Evolutionary conservation across 2,113 vertebrate species (phyloP), one percentile per base, ranked within the genome.

Genomic region (Scartelaos histophorus): DNA sequence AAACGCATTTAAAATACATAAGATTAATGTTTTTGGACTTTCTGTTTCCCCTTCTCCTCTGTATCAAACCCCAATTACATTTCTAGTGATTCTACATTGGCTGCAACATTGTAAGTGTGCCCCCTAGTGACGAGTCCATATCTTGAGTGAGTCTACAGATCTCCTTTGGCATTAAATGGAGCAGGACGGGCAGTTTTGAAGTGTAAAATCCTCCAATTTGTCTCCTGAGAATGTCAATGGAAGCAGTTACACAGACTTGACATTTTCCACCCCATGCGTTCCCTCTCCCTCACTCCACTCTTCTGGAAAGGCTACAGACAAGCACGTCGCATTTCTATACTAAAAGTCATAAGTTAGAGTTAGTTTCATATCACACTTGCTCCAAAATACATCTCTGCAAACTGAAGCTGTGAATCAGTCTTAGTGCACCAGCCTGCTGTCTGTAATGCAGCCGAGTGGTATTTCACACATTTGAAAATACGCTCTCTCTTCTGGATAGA

Each of bases 201-300:
- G 84, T 85, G 66, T 79, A 84, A 88, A 88, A 87, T 82, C 73
- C 61, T 76, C 81, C 82, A 90, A 83, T 89, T 89, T 90, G 85
- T 86, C 87, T 91, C 81, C 71, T 61, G 83, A 87, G 80, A 90
- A 92, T 86, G 82, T 91, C 90, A 92, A 73, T 79, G 78, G 76
- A 88, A 78, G 81, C 81, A 73, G 82, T 85, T 88, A 79, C 76
- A 82, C 73, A 76, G 82, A 83, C 85, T 79, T 90, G 88, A 88
- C 85, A 87, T 90, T 90, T 89, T 67, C 70, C 78, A 75, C 80
- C 80, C 78, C 45, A 43, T 56, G 45, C 3, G 56, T n/a, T 25
- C 56, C 25, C 15, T 38, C 77, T 82, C 54, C 56, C 69, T 73
- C 66, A 5, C 74, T 74, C 51, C 64, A 35, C 56, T n/a, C 34